phyloP scores from a whole-genome alignment of 2,797 vertebrate genomes.

The Anguilla obscura region DNA sequence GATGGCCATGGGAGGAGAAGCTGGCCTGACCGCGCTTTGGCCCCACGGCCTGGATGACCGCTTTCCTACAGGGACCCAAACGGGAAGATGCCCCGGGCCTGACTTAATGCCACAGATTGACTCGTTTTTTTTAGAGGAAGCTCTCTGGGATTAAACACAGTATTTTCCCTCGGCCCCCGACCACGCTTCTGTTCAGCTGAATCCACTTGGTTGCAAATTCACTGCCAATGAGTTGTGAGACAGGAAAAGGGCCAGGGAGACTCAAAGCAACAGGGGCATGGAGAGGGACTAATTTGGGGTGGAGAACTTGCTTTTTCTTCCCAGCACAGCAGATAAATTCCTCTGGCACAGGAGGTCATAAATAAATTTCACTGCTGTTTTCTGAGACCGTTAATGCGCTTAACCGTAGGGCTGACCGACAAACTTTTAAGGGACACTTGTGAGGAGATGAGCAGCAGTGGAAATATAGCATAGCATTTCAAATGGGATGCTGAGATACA shows the following conservation, averaged over 20 bases:
- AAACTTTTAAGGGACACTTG: neutral
- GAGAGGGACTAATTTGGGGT: neutral
- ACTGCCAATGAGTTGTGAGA: neutral
- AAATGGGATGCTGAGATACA: neutral
- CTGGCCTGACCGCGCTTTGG: constrained; percentile 41
- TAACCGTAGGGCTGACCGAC: neutral
- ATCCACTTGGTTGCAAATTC: constrained; percentile 21
- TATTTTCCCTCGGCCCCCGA: constrained; percentile 40
- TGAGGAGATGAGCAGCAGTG: neutral
- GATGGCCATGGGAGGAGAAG: constrained; percentile 8
- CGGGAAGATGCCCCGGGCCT: neutral
- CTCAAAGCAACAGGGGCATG: neutral
- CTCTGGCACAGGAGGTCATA: neutral
- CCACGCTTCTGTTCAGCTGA: neutral
- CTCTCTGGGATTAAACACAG: neutral
- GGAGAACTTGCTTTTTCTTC: neutral
- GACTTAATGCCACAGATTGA: neutral
- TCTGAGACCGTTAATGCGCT: neutral
- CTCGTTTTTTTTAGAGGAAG: neutral
- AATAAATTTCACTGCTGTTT: neutral
- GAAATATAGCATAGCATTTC: neutral
- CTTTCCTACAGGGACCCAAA: neutral
- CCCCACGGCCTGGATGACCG: neutral
- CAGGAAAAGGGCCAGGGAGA: neutral
- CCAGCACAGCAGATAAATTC: neutral